Conservation (phyloP, 2,113 vertebrate genomes). For the Oncorhynchus clarkii region DNA sequence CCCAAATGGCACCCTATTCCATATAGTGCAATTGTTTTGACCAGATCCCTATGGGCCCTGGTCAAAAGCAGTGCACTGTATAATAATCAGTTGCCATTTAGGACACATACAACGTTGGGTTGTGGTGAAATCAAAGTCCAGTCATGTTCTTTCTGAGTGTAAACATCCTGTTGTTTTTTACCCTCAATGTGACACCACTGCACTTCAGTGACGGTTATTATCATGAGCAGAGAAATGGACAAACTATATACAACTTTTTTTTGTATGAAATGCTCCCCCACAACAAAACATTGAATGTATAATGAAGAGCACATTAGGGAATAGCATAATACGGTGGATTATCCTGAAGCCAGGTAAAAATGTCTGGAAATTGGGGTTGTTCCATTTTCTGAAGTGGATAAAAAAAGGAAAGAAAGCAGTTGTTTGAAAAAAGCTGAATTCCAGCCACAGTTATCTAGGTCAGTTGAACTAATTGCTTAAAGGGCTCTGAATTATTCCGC, state of each 20-base stretch:
- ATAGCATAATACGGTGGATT: not conserved
- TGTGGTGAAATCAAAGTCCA: conserved; percentile 26
- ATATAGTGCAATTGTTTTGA: too few species aligned
- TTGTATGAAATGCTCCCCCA: not conserved
- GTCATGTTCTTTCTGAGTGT: conserved; percentile 1
- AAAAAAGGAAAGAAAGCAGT: conserved; percentile 43
- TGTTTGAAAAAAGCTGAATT: conserved; percentile 57
- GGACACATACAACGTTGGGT: too few species aligned
- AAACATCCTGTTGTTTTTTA: not conserved
- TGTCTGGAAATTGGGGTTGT: conserved; percentile 35
- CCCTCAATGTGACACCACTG: not conserved
- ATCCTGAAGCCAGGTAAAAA: conserved; percentile 35
- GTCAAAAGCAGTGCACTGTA: too few species aligned
- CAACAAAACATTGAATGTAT: not conserved
- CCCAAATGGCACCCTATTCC: not conserved
- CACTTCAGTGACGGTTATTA: not conserved
- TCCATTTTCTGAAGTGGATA: conserved; percentile 41
- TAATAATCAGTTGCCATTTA: too few species aligned
- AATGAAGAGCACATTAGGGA: not conserved
- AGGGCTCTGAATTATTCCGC: conserved; percentile 72
- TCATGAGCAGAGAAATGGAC: not conserved
- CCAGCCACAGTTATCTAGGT: conserved; percentile 61
- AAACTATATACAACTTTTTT: not conserved
- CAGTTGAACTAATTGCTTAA: conserved; percentile 67
- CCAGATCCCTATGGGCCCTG: too few species aligned